Base-by-base conservation (phyloP, 2,888 invertebrate genomes). In the Hydroisotoma schaefferi region DNA sequence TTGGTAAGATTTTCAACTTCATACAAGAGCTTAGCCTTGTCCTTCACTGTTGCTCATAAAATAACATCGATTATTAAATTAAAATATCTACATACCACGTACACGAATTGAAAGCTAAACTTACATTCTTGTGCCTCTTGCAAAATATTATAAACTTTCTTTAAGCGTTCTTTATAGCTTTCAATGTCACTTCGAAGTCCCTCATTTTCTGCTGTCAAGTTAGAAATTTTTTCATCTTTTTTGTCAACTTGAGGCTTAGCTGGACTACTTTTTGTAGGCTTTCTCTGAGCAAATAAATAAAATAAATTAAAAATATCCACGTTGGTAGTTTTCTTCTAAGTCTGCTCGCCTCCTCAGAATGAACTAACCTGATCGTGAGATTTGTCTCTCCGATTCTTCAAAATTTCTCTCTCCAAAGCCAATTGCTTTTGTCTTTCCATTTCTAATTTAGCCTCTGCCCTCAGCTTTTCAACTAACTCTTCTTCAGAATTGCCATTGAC, bases 21-120 rank as follows among this genome's bases (percentile, higher is more conserved):
- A 49, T 85, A 79, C 62, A 89, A 76, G 15, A 88, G 83, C 64
- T 86, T 84, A 0, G 87, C 87, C 76, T 88, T 88, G 74, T 88
- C 88, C 76, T 86, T 86, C 87, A 88, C 89, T 88, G 75, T n/a
- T 80, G 78, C 57, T 5, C 20, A 40, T 4, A 40, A 40, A 40
- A 33, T 73, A 51, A 52, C 37, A 49, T 46, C 51, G 6, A 43
- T 6, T 43, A 12, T 18, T 43, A 8, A 43, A 8, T 43, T 43
- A 8, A 43, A 8, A 43, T n/a, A 8, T 20, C 44, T 6, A 12
- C 22, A 18, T 8, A 12, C n/a, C 6, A 20, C 44, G 44, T 8
- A 43, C 22, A 20, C 18, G 8, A 6, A 47, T 47, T 23, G 10
- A 47, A 23, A 23, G 6, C 8, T 23, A 25, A 38, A 59, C 85